Evolutionary conservation across 2,797 vertebrate genomes (phyloP).

Genomic region (Gephyroberyx darwinii): DNA sequence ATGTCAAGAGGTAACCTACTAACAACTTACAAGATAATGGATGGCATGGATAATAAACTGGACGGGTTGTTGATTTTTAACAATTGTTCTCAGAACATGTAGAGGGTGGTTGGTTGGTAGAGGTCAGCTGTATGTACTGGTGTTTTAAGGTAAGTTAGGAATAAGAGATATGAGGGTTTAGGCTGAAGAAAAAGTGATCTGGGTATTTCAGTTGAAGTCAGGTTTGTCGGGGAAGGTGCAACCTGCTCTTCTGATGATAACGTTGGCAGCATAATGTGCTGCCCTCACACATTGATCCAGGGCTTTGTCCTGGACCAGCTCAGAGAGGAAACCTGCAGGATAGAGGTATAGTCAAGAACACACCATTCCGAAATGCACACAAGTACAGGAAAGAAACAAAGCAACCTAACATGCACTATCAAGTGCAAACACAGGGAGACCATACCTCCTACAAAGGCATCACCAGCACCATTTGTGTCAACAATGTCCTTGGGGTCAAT

Average conservation of each 20-base stretch:
- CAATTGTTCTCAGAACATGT: constrained; percentile 23
- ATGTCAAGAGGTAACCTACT: background rate
- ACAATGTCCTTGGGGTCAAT: constrained; percentile 92
- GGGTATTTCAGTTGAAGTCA: constrained; percentile 87
- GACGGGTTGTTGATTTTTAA: background rate
- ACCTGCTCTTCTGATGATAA: constrained; percentile 90
- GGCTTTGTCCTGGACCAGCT: constrained; percentile 89
- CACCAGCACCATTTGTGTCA: constrained; percentile 97
- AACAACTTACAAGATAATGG: background rate
- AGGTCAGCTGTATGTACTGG: background rate
- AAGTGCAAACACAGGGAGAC: background rate
- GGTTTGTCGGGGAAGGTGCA: constrained; percentile 98
- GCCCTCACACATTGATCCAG: constrained; percentile 90
- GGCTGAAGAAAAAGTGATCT: constrained; percentile 12
- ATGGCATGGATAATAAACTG: background rate
- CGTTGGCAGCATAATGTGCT: constrained; percentile 93
- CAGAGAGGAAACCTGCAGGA: constrained; percentile 91
- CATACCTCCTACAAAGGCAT: constrained; percentile 98
- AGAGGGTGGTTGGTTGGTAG: constrained; percentile 11
- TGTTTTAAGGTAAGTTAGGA: background rate
- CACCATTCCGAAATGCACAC: constrained; percentile 2
- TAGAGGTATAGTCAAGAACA: constrained; percentile 2
- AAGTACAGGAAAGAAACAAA: constrained; percentile 3
- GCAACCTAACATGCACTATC: background rate
- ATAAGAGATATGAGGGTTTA: constrained; percentile 20